These are phyloP conservation scores for Epistrophella euchroma DNA, from an alignment of 2,888 invertebrate genomes.

Conservation along the genomic window DNA sequence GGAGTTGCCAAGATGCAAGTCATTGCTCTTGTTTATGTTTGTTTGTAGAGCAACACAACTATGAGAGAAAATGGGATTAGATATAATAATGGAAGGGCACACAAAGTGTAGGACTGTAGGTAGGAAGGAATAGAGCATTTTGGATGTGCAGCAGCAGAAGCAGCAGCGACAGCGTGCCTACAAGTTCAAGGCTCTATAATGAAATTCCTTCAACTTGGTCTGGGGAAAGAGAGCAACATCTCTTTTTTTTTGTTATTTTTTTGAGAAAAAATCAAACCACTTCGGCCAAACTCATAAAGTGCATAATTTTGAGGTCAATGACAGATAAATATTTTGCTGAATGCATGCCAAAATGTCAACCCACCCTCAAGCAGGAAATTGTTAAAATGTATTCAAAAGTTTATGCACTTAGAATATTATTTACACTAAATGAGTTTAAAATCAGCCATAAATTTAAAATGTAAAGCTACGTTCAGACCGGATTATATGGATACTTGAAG, in stretches of 20 bases:
- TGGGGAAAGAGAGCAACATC: not conserved
- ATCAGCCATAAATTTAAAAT: not conserved
- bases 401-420: not conserved
- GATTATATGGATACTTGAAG: not conserved
- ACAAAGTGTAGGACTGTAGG: conserved; percentile 25
- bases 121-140: not conserved
- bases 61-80: conserved; percentile 63
- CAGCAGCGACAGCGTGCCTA: conserved; percentile 26
- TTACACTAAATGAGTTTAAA: not conserved
- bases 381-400: not conserved
- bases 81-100: conserved; percentile 40
- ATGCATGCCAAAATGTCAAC: conserved; percentile 28
- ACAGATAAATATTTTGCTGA: conserved; percentile 16
- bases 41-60: conserved; percentile 19
- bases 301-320: conserved; percentile 24
- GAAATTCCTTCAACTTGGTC: conserved; percentile 48
- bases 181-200: conserved; percentile 74
- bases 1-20: conserved; percentile 48
- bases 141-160: conserved; percentile 13
- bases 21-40: conserved; percentile 31
- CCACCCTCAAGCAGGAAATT: conserved; percentile 9
- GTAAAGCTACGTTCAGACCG: not conserved
- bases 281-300: conserved; percentile 17
- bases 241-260: not conserved
- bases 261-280: not conserved